These are phyloP conservation scores for Triplophysa rosa DNA, from an alignment of 2,113 vertebrate genomes.

Conservation along the genomic window DNA sequence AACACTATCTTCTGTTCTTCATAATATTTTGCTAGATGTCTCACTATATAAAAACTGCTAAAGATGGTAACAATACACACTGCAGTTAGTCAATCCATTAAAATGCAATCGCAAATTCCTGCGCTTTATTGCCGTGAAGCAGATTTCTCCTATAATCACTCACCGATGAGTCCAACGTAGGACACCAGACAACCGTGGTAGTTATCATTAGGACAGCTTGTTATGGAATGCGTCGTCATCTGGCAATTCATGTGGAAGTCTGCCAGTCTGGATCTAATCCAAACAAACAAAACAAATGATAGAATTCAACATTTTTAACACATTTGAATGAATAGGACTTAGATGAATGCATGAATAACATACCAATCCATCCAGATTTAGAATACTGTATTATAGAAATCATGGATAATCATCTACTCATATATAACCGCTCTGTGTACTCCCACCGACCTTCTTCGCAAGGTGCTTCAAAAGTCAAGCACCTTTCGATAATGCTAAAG, in stretches of 20 bases:
- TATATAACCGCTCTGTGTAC: background rate
- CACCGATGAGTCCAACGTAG: conserved; percentile 89
- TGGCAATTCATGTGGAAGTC: conserved; percentile 93
- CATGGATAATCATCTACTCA: background rate
- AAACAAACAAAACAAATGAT: conserved; percentile 33
- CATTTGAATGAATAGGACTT: conserved; percentile 45
- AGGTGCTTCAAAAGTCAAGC: background rate
- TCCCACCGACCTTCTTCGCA: background rate
- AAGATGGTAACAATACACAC: background rate
- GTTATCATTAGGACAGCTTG: conserved; percentile 86
- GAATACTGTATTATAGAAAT: background rate
- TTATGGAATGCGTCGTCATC: conserved; percentile 78
- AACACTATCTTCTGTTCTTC: background rate
- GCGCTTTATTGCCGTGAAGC: background rate
- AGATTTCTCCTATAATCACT: conserved; percentile 59
- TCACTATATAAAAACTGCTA: conserved; percentile 8
- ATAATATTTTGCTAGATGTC: background rate
- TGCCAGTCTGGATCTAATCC: conserved; percentile 85
- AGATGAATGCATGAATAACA: conserved; percentile 25
- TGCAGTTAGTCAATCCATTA: background rate
- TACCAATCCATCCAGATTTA: conserved; percentile 2
- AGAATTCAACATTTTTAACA: conserved; percentile 31
- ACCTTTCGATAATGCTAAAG: conserved; percentile 5
- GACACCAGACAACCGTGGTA: conserved; percentile 91
- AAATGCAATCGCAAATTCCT: background rate